Conservation (phyloP, 1,140 invertebrate species). For the Gyrodactylus salaris region DNA sequence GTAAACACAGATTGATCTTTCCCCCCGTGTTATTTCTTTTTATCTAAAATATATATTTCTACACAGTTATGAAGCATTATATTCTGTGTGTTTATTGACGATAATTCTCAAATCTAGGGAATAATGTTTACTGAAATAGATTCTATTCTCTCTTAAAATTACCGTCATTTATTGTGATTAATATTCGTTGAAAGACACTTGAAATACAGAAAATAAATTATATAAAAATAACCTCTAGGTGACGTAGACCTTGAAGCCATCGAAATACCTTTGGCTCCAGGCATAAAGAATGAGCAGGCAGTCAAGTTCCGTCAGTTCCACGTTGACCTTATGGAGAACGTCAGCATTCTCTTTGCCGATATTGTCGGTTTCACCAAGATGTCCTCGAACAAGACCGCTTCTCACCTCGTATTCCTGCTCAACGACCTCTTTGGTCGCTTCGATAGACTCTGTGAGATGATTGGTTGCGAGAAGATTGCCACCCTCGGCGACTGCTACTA, state of each 20-base stretch:
- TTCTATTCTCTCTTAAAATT: too few species aligned
- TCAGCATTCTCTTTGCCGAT: slow-evolving; percentile 72
- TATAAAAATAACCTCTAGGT: too few species aligned
- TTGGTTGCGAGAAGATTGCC: slow-evolving; percentile 29
- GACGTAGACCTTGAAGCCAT: neutral
- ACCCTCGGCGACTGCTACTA: slow-evolving; percentile 55
- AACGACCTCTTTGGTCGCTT: slow-evolving; percentile 27
- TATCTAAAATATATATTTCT: too few species aligned
- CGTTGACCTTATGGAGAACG: slow-evolving; percentile 52
- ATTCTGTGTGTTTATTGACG: too few species aligned
- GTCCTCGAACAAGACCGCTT: slow-evolving; percentile 51
- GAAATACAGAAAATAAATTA: too few species aligned
- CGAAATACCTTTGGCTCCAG: neutral
- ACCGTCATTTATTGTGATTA: too few species aligned
- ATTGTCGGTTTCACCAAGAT: slow-evolving; percentile 88
- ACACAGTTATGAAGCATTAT: too few species aligned
- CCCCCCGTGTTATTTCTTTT: too few species aligned
- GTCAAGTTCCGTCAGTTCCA: slow-evolving; percentile 14
- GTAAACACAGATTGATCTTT: too few species aligned
- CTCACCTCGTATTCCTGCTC: slow-evolving; percentile 43
- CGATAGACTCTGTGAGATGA: slow-evolving; percentile 40
- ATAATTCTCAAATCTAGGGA: too few species aligned
- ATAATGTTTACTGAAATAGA: too few species aligned
- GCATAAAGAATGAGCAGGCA: neutral
- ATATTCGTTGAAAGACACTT: too few species aligned